phyloP scores from a whole-genome alignment of 2,797 vertebrate genomes.

The Cichlasoma orientale region DNA sequence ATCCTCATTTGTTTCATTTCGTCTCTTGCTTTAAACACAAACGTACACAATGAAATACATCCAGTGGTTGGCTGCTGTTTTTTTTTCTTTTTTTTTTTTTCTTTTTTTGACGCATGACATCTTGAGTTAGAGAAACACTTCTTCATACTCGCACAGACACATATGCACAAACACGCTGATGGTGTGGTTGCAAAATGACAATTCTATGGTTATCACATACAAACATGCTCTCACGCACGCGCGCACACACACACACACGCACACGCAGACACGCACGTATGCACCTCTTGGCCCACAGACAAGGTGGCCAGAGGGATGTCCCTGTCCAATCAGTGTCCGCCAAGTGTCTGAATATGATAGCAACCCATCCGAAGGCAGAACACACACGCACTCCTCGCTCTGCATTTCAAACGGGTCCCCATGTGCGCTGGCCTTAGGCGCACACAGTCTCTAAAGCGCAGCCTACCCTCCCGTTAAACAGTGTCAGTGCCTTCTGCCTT shows the following conservation, averaged over 20 bases:
- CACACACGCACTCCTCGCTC: conserved; percentile 37
- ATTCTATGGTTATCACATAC: conserved; percentile 42
- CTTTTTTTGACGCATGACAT: conserved; percentile 37
- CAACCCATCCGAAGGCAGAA: conserved; percentile 69
- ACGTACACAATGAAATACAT: conserved; percentile 75
- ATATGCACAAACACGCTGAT: conserved; percentile 57
- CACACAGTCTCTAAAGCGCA: conserved; percentile 30
- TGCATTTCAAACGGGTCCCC: conserved; percentile 71
- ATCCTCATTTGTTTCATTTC: conserved; percentile 57
- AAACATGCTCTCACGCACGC: conserved; percentile 2
- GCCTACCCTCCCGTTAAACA: conserved; percentile 53
- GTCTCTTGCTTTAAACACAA: conserved; percentile 71
- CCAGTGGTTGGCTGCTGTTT: conserved; percentile 61
- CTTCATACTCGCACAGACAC: conserved; percentile 49
- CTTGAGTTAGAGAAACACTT: conserved; percentile 53
- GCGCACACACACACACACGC: conserved; percentile 12
- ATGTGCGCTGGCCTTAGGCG: conserved; percentile 49
- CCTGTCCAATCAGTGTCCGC: conserved; percentile 77
- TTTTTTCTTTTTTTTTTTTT: conserved; percentile 36
- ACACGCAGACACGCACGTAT: not conserved
- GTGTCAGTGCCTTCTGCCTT: conserved; percentile 42
- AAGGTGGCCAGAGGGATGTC: conserved; percentile 71
- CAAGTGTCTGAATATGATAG: conserved; percentile 82
- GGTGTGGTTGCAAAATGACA: conserved; percentile 59
- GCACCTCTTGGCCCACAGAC: conserved; percentile 57